Conservation (phyloP, 2,888 invertebrate genomes). For the Esperia sulphurella region DNA sequence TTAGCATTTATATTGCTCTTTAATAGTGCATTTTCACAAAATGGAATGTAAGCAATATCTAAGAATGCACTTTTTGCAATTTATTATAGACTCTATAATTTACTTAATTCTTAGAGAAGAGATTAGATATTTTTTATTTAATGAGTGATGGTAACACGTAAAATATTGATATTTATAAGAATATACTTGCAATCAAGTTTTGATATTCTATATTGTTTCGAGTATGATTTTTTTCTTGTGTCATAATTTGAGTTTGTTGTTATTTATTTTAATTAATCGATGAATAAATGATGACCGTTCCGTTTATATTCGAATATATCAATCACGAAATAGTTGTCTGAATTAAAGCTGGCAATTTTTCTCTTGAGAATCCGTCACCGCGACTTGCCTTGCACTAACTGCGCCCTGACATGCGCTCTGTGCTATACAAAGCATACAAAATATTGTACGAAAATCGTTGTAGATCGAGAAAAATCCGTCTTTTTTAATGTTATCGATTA, state of each 20-base stretch:
- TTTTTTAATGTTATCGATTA: slow-evolving; percentile 69
- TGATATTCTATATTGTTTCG: slow-evolving; percentile 69
- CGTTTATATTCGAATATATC: slow-evolving; percentile 8
- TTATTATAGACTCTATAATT: slow-evolving; percentile 58
- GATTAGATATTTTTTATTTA: slow-evolving; percentile 76
- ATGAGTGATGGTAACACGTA: slow-evolving; percentile 73
- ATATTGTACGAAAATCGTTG: slow-evolving; percentile 34
- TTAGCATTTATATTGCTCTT: background rate
- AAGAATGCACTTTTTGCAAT: slow-evolving; percentile 61
- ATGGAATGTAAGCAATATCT: slow-evolving; percentile 13
- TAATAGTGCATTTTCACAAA: slow-evolving; percentile 13
- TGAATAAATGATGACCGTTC: slow-evolving; percentile 53
- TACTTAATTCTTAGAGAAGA: slow-evolving; percentile 69
- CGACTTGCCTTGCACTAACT: background rate
- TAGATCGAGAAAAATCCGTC: slow-evolving; percentile 60
- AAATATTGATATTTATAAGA: slow-evolving; percentile 71
- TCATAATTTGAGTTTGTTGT: slow-evolving; percentile 72
- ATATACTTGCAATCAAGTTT: slow-evolving; percentile 67
- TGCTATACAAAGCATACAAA: slow-evolving; percentile 20
- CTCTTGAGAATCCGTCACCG: background rate
- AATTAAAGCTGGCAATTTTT: slow-evolving; percentile 26
- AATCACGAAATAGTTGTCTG: background rate
- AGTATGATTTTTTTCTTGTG: slow-evolving; percentile 65
- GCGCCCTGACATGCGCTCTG: background rate
- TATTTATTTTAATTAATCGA: slow-evolving; percentile 71